Evolutionary conservation across 2,113 vertebrate species (phyloP), one percentile per base, ranked within the genome.

Genomic region (Otis tarda): DNA sequence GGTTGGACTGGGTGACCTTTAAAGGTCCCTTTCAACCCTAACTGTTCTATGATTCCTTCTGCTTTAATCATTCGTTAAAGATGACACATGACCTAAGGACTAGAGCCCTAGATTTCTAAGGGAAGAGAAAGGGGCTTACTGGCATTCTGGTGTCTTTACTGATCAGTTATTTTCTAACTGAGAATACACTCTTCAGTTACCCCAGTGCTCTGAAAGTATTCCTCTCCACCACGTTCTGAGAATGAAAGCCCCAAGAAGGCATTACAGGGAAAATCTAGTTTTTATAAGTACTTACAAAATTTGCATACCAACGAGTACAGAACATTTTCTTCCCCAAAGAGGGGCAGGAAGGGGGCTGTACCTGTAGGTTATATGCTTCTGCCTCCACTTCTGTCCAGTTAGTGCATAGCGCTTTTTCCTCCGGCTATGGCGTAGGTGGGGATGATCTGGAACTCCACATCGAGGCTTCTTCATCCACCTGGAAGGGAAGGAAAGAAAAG

Each of bases 391-490:
- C 93, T 99, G 99, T 24, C 99, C 99, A 7, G 99, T 99, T 89
- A 99, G 98, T 2, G 99, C 99, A n/a, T 99, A 99, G 45, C 99
- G 99, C 95, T 99, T 99, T 91, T 99, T 99, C 97, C 99, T 98
- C 93, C 98, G 98, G 82, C 98, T 98, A 10, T 95, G 98, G 95
- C 98, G 99, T 91, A 98, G 96, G 96, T 99, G 98, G 39, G 99
- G 99, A 80, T 99, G 99, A 80, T 99, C 99, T 3, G 99, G 99
- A 86, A 99, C 99, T 30, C 99, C 99, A 81, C 99, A 99, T 23
- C 99, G 99, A 94, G 99, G 99, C 64, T 98, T 99, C 97, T 98
- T 98, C 99, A 99, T 99, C 99, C 99, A 99, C 96, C 99, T 99
- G 76, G 24, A 93, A 79, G 24, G 9, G 22, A 71, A 90, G 60